Evolutionary conservation across 2,888 invertebrate genomes (phyloP), one percentile per base, ranked within the genome.

Genomic region (Rutpela maculata): DNA sequence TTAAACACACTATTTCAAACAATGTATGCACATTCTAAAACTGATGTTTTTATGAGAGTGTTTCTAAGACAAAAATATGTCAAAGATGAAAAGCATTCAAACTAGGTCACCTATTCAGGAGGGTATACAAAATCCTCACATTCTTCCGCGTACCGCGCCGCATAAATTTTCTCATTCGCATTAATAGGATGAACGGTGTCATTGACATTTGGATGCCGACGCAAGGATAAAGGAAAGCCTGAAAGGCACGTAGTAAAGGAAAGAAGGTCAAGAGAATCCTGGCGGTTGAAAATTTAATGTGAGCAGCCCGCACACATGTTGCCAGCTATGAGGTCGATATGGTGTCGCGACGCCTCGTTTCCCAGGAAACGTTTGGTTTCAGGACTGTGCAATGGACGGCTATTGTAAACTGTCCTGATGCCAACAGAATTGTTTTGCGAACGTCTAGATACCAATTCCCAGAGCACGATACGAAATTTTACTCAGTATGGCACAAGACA

Each of bases 271-370:
- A 60, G 70, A 60, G 60, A 38, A 43, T 22, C 56, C 57, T 35
- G 26, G 59, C 50, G 60, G 65, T 15, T 35, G 60, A 62, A 60
- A 70, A 7, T 70, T 70, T 60, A 43, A 70, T 70, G 12, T n/a
- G 60, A 60, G 60, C 60, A 50, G 56, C 22, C 72, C 55, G 56
- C 67, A 74, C 74, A 76, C 69, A 66, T 74, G 75, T 78, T 76
- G 74, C 75, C 70, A 19, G 50, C 76, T 15, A n/a, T 31, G 18
- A 62, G 80, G 74, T 82, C 82, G 82, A 82, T 81, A 77, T 57
- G 71, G 70, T 80, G 81, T 82, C 82, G 79, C 77, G 75, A 72
- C 78, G 78, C 71, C 66, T 74, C 63, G 81, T 82, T 81, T 69
- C 79, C 83, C 78, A 70, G 83, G 82, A 77, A 82, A 83, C 43